Evolutionary conservation across 2,888 invertebrate species (phyloP).

Genomic region (Sisyra nigra): DNA sequence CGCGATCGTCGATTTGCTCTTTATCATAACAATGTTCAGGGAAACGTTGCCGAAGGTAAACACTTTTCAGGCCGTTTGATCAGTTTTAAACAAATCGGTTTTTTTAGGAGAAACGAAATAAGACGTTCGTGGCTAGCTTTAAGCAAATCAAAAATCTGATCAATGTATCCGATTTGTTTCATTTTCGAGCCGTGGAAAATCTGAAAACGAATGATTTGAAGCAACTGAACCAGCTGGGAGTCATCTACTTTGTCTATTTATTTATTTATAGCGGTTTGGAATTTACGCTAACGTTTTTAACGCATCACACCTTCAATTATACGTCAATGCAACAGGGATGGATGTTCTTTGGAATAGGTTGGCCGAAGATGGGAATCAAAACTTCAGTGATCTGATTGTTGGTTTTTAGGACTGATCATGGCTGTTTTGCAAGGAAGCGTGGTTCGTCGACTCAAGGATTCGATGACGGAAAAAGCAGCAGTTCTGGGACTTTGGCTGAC

Average conservation of each 20-base stretch:
- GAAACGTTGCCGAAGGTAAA: constrained; percentile 67
- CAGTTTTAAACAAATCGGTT: constrained; percentile 7
- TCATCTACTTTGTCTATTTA: constrained; percentile 77
- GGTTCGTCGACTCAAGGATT: constrained; percentile 60
- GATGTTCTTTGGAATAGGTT: constrained; percentile 92
- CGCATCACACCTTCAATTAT: constrained; percentile 81
- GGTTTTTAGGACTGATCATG: constrained; percentile 67
- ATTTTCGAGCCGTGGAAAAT: constrained; percentile 51
- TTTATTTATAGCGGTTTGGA: constrained; percentile 93
- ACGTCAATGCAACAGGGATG: constrained; percentile 93
- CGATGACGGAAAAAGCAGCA: constrained; percentile 54
- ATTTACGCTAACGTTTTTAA: constrained; percentile 92
- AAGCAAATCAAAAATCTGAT: constrained; percentile 24
- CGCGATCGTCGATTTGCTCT: constrained; percentile 59
- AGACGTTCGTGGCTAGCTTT: constrained; percentile 38
- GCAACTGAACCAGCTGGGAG: constrained; percentile 49
- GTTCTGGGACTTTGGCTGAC: constrained; percentile 65
- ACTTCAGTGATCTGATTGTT: too few relatives aligned
- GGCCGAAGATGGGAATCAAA: too few relatives aligned
- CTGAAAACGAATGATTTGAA: constrained; percentile 41
- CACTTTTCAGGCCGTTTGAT: constrained; percentile 6
- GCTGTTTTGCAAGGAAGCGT: constrained; percentile 78
- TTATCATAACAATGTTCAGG: constrained; percentile 54
- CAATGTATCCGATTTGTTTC: constrained; percentile 30
- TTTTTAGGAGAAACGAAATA: constrained; percentile 51